phyloP scores from a whole-genome alignment of 2,113 vertebrate species.

The Psittacula cyanocephala region DNA sequence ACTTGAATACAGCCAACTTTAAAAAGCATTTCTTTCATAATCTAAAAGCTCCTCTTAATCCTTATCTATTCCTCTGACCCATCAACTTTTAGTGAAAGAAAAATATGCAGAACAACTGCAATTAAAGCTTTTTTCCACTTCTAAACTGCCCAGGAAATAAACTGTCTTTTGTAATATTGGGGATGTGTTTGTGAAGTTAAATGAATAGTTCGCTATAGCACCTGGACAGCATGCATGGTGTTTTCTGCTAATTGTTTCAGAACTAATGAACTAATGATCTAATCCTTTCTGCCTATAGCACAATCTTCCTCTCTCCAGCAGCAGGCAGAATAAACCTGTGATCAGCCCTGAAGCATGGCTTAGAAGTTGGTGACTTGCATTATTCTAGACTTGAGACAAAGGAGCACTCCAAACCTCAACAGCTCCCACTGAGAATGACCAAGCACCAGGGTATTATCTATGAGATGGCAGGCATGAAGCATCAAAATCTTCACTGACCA shows the following conservation, averaged over 20 bases:
- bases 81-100: not conserved
- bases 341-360: not conserved
- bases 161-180: not conserved
- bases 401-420: not conserved
- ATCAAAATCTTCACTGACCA: not conserved
- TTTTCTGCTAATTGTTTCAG: not conserved
- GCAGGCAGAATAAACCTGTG: not conserved
- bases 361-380: not conserved
- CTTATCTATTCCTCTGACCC: not conserved
- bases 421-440: not conserved
- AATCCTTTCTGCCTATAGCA: not conserved
- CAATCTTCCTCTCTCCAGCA: not conserved
- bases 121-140: not conserved
- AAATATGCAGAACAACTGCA: not conserved
- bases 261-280: not conserved
- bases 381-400: not conserved
- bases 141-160: not conserved
- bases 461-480: not conserved
- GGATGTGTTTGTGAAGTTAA: not conserved
- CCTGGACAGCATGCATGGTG: not conserved
- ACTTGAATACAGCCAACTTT: not conserved
- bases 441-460: not conserved
- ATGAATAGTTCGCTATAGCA: not conserved
- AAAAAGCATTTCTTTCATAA: not conserved
- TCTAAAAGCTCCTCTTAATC: not conserved